Evolutionary conservation across 2,888 invertebrate genomes (phyloP), one percentile per base, ranked within the genome.

Genomic region (Dynastes grantii): DNA sequence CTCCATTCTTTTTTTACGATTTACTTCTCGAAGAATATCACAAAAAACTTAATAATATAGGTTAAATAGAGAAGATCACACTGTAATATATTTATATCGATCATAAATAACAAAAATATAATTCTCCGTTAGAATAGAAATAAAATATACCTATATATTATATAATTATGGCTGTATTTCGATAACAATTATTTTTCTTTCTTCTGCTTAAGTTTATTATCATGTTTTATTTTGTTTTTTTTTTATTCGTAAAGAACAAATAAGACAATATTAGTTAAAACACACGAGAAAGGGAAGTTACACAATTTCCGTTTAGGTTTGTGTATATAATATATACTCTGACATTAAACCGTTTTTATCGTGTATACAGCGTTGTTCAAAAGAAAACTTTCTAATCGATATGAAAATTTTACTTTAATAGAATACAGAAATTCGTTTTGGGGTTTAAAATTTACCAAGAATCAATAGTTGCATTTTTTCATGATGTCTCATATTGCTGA

Each of bases 281-380:
- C 55, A 58, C 55, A 58, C 55, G 55, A 63, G 32, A 29, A 63
- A 63, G 11, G 61, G 32, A 32, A 32, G 13, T 29, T 63, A 32
- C 27, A 63, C 3, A 63, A 6, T 29, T 22, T 61, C 11, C 2
- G 13, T 63, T 63, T 32, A 9, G 63, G 22, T 32, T 32, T 29
- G 63, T 63, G 32, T 63, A 13, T 63, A 32, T 63, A 63, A 68
- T 68, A 68, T 16, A 40, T 68, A 68, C 13, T 51, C 51, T 68
- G 29, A 68, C 68, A 68, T 68, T 68, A 68, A 68, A 68, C 27
- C 29, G 27, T 68, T 2, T 58, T 22, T 58, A 58, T 6, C 13
- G 45, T 11, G 45, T 22, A 58, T 22, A 58, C n/a, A 58, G 32
- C 32, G 32, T 37, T 37, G 32, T 5, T 37, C 32, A 4, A 37